phyloP scores from a whole-genome alignment of 2,113 vertebrate species.

The human (Homo sapiens) region DNA sequence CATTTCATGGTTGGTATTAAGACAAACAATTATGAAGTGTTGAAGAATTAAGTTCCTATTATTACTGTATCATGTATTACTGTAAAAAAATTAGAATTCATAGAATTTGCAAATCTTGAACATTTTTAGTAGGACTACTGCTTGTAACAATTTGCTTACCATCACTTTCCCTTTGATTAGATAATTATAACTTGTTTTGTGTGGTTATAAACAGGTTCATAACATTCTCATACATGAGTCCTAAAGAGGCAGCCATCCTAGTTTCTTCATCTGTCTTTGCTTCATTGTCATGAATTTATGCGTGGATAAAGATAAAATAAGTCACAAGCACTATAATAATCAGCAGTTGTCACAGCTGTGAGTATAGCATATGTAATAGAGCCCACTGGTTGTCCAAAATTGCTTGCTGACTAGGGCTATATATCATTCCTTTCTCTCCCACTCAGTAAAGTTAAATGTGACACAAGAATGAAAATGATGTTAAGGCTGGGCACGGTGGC shows the following conservation, averaged over 20 bases:
- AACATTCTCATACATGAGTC: not conserved
- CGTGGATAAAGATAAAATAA: constrained; percentile 18
- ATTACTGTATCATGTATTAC: not conserved
- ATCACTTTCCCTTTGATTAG: not conserved
- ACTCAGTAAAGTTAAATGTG: constrained; percentile 13
- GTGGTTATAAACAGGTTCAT: not conserved
- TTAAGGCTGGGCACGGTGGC: too few species aligned
- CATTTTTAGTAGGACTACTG: not conserved
- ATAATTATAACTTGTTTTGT: not conserved
- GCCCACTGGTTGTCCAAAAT: not conserved
- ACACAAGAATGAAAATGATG: constrained; percentile 18
- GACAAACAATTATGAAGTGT: not conserved
- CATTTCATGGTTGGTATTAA: constrained; percentile 48
- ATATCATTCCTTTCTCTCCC: not conserved
- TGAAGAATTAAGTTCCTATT: not conserved
- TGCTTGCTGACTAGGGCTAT: not conserved
- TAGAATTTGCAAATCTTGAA: constrained; percentile 20
- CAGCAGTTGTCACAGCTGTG: constrained; percentile 18
- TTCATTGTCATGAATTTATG: constrained; percentile 28
- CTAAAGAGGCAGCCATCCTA: not conserved
- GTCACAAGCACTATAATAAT: not conserved
- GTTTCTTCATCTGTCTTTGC: not conserved
- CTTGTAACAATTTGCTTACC: not conserved
- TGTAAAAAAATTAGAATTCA: constrained; percentile 7
- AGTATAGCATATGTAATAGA: not conserved